Evolutionary conservation across 2,797 vertebrate genomes (phyloP).

Genomic region (Rhynchonycteris naso): DNA sequence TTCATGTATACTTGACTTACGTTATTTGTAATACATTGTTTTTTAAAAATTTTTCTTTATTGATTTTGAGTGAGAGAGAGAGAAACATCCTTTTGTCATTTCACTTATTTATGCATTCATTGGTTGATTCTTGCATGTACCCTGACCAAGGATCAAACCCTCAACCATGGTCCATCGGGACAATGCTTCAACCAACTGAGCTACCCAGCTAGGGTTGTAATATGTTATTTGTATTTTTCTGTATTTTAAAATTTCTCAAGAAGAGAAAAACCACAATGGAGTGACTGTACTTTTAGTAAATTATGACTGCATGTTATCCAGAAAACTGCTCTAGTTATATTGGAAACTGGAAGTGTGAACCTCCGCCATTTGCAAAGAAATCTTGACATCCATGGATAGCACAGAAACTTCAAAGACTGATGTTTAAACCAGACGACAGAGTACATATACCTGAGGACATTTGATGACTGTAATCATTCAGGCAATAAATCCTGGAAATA

Average conservation of each 20-base stretch:
- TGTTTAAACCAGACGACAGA: neutral
- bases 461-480: conserved; percentile 39
- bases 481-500: conserved; percentile 56
- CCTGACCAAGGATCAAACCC: too few species aligned
- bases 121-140: too few species aligned
- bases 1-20: neutral
- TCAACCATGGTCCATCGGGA: too few species aligned
- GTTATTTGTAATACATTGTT: neutral
- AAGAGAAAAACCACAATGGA: conserved; percentile 51
- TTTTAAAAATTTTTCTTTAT: too few species aligned
- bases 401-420: conserved; percentile 24
- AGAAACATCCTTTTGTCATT: too few species aligned
- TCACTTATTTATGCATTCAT: too few species aligned
- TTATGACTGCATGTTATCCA: neutral
- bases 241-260: conserved; percentile 56
- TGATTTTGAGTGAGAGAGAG: too few species aligned
- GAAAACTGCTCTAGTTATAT: conserved; percentile 68
- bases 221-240: conserved; percentile 14
- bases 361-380: conserved; percentile 60
- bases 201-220: neutral
- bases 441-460: conserved; percentile 26
- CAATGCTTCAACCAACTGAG: too few species aligned
- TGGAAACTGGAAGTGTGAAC: conserved; percentile 59
- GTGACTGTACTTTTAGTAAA: conserved; percentile 47
- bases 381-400: conserved; percentile 5